Evolutionary conservation across 2,888 invertebrate species (phyloP).

Genomic region (Xanthostigma xanthostigma): DNA sequence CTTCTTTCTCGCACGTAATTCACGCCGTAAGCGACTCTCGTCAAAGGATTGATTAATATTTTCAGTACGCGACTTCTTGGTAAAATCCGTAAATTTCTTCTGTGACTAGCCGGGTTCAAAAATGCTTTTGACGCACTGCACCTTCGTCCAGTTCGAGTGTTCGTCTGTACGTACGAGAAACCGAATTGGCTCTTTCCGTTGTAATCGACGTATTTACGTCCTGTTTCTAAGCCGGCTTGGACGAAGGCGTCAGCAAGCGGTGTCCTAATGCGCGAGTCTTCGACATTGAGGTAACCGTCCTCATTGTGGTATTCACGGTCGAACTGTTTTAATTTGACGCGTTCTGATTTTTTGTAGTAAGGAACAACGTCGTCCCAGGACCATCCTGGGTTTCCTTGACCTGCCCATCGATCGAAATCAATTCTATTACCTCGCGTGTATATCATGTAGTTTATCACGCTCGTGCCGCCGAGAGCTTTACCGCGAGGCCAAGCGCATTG

Average conservation of each 20-base stretch:
- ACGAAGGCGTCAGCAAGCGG: slow-evolving; percentile 38
- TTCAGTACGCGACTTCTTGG: slow-evolving; percentile 47
- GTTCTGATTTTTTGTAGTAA: slow-evolving; percentile 27
- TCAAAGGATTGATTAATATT: slow-evolving; percentile 44
- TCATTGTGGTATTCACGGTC: slow-evolving; percentile 25
- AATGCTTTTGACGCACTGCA: slow-evolving; percentile 51
- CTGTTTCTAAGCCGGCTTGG: slow-evolving; percentile 45
- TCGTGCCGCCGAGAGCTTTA: slow-evolving; percentile 38
- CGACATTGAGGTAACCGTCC: slow-evolving; percentile 28
- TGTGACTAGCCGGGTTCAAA: slow-evolving; percentile 38
- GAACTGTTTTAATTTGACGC: slow-evolving; percentile 21
- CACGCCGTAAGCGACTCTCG: slow-evolving; percentile 52
- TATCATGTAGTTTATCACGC: slow-evolving; percentile 33
- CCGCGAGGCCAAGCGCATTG: slow-evolving; percentile 36
- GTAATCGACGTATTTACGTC: slow-evolving; percentile 53
- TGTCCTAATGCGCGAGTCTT: slow-evolving; percentile 30
- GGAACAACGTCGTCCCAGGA: slow-evolving; percentile 29
- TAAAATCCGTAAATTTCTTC: slow-evolving; percentile 52
- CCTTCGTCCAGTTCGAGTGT: slow-evolving; percentile 40
- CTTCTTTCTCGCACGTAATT: slow-evolving; percentile 38
- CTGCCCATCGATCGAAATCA: slow-evolving; percentile 58
- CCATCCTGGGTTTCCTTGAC: slow-evolving; percentile 40
- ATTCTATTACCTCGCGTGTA: slow-evolving; percentile 42
- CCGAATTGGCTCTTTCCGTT: slow-evolving; percentile 48
- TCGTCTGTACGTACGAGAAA: slow-evolving; percentile 50